These are phyloP conservation scores for Oophaga sylvatica DNA, from an alignment of 2,797 vertebrate genomes.

Conservation along the genomic window DNA sequence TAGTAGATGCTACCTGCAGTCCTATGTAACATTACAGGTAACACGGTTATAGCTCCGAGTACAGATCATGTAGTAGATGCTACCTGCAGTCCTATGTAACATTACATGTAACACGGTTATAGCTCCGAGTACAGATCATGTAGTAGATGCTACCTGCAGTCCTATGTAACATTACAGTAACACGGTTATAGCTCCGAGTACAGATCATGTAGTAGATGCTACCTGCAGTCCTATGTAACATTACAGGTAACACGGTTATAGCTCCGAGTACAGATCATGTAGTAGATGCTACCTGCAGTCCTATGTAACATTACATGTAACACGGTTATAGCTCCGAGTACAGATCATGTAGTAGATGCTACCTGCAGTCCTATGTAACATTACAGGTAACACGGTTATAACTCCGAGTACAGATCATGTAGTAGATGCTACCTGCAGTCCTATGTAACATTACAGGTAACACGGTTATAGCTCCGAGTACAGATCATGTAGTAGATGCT, in stretches of 20 bases:
- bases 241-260: neutral
- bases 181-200: too few relatives aligned
- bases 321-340: neutral
- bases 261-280: neutral
- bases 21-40: too few relatives aligned
- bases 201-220: too few relatives aligned
- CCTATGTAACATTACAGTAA: too few relatives aligned
- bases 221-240: constrained; percentile 1
- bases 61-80: too few relatives aligned
- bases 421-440: neutral
- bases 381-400: too few relatives aligned
- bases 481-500: neutral
- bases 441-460: neutral
- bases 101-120: neutral
- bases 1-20: neutral
- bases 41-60: too few relatives aligned
- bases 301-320: too few relatives aligned
- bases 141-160: neutral
- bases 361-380: too few relatives aligned
- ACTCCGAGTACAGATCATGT: too few relatives aligned
- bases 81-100: neutral
- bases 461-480: neutral
- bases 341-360: neutral
- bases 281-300: neutral
- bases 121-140: neutral